A percentile compares a stretch with the other conserved stretches of the same genome.
phyloP scores from a whole-genome alignment of 2,888 invertebrate species.

The Ceriagrion tenellum region DNA sequence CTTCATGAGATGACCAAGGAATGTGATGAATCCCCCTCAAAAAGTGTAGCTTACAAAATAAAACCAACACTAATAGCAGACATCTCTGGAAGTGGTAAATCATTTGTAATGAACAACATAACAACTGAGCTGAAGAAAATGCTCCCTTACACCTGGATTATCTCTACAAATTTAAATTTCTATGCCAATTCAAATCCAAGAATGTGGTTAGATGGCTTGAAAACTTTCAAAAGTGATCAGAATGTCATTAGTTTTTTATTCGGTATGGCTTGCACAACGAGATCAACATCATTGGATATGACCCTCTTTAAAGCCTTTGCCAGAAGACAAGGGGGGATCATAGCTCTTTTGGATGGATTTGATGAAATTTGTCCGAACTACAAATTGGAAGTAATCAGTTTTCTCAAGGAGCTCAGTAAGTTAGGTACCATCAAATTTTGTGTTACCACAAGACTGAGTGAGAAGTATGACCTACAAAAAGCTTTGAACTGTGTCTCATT shows the following conservation, averaged over 20 bases:
- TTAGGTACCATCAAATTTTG: background rate
- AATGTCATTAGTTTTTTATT: background rate
- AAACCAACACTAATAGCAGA: background rate
- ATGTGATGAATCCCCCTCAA: background rate
- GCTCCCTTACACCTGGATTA: background rate
- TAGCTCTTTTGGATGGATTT: background rate
- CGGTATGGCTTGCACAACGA: background rate
- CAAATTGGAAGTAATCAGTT: background rate
- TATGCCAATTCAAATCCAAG: background rate
- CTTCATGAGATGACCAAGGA: background rate
- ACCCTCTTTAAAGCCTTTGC: background rate
- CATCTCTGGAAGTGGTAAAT: background rate
- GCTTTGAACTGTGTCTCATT: background rate
- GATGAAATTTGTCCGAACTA: conserved; percentile 2
- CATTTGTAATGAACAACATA: background rate
- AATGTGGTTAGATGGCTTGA: background rate
- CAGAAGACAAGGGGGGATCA: background rate
- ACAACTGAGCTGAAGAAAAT: background rate
- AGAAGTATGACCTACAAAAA: background rate
- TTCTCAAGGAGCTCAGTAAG: background rate
- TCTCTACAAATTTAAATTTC: background rate
- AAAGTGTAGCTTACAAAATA: background rate
- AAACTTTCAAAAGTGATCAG: background rate
- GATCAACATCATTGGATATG: background rate
- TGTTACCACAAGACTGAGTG: background rate